Base-by-base conservation (phyloP, 2,888 invertebrate species). In the Scaptomyza parva region DNA sequence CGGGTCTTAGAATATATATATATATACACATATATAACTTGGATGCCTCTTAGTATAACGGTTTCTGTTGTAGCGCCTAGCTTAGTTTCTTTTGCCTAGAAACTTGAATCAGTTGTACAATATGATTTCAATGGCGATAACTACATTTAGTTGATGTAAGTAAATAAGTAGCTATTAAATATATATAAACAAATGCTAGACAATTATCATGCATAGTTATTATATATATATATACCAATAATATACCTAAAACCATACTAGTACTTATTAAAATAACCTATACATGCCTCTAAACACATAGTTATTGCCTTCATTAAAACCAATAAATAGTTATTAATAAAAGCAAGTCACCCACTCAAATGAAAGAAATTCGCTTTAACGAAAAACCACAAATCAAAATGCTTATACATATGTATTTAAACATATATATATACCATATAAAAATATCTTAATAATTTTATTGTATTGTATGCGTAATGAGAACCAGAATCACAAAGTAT, bases 31-130 rank as follows among this genome's bases (percentile, higher is more conserved):
- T 22, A 22, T 22, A 37, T 37, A 81, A 71, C 67, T 72, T 63
- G 71, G 64, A 77, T 66, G 84, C 86, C 84, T 84, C 86, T 84
- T 84, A 78, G 84, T 86, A 59, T 75, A 83, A 84, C 77, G 84
- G 84, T 86, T 84, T 84, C 84, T 84, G 73, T 86, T 78, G 76
- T 80, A 78, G 70, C 67, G 74, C 76, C 78, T 78, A 76, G 76
- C 74, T 70, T 85, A 67, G 51, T 76, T 82, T 67, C 48, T 20
- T 60, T 71, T 76, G 75, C 74, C 53, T 65, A 62, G 65, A 22
- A 52, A 61, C 28, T 28, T 9, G n/a, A 28, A 28, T 28, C 9
- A 24, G 24, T 24, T 24, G 24, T 5, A 24, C 41, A 54, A 60
- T 64, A 57, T 51, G n/a, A 57, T 73, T 69, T 64, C 24, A 26